Conservation (phyloP, 1,140 invertebrate genomes). For the Trinorchestia longiramus region DNA sequence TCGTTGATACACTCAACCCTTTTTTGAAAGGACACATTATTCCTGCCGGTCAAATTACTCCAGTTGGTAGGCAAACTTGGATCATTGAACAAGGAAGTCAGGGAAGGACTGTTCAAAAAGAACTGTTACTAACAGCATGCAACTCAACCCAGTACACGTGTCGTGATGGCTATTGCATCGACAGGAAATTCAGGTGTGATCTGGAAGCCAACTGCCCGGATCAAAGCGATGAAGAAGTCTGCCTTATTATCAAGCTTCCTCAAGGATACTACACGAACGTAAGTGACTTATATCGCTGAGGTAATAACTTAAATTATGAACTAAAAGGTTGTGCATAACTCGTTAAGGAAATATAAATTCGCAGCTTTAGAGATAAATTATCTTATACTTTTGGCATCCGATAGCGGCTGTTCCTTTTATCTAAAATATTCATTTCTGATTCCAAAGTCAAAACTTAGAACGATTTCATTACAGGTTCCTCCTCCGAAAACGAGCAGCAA, state of each 20-base stretch:
- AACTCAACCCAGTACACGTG: conserved; percentile 24
- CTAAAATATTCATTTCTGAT: too few relatives aligned
- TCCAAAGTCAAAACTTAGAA: too few relatives aligned
- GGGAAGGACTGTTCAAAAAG: background rate
- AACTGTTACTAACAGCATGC: conserved; percentile 33
- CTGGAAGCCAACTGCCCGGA: conserved; percentile 18
- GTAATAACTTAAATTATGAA: too few relatives aligned
- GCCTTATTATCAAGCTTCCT: background rate
- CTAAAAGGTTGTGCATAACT: too few relatives aligned
- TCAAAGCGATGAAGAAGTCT: conserved; percentile 42
- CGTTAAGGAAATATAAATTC: too few relatives aligned
- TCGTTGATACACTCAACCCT: background rate
- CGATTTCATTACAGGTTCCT: background rate
- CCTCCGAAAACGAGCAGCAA: conserved; percentile 20
- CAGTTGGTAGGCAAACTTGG: background rate
- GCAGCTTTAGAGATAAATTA: too few relatives aligned
- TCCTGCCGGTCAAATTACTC: background rate
- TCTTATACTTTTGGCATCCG: too few relatives aligned
- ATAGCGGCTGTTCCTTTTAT: too few relatives aligned
- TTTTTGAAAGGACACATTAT: background rate
- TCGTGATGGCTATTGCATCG: conserved; percentile 28
- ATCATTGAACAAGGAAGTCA: background rate
- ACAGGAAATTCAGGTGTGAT: conserved; percentile 5
- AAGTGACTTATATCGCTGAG: background rate
- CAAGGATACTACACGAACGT: background rate